These are phyloP conservation scores for Ianthella basta DNA, from an alignment of 37 sponge, comb jelly and placozoan genomes.

Conservation along the genomic window DNA sequence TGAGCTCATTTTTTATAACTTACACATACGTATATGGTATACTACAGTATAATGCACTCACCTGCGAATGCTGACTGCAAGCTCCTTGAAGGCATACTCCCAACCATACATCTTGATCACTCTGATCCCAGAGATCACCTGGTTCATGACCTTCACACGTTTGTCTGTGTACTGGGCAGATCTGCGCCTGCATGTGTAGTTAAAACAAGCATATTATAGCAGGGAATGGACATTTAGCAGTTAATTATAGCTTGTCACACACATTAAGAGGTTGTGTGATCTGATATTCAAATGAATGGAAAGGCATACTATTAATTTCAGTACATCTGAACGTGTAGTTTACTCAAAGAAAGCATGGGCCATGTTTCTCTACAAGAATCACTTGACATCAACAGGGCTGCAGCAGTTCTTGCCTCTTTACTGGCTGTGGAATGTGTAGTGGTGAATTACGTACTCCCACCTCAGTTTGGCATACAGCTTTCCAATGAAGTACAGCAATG, in stretches of 20 bases:
- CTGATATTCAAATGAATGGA: too few relatives aligned
- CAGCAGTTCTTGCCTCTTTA: not conserved
- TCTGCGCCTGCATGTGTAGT: constrained; percentile 24
- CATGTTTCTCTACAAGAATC: too few relatives aligned
- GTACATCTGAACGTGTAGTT: not conserved
- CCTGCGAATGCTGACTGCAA: constrained; percentile 60
- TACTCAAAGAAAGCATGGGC: too few relatives aligned
- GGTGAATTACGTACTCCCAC: not conserved
- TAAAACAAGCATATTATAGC: too few relatives aligned
- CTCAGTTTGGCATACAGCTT: not conserved
- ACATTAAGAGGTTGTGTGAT: too few relatives aligned
- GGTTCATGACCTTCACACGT: constrained; percentile 75
- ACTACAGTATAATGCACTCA: constrained; percentile 7
- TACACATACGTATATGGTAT: not conserved
- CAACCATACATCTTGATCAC: constrained; percentile 93
- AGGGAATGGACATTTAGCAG: too few relatives aligned
- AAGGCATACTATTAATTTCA: too few relatives aligned
- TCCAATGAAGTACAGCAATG: constrained; percentile 32
- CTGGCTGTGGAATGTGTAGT: not conserved
- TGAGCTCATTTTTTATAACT: not conserved
- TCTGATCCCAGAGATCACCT: constrained; percentile 83
- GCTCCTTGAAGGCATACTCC: constrained; percentile 79
- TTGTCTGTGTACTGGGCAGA: constrained; percentile 71
- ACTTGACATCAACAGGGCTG: not conserved
- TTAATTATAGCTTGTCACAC: too few relatives aligned